phyloP scores from a whole-genome alignment of 2,113 vertebrate species.

The Sturnira hondurensis region DNA sequence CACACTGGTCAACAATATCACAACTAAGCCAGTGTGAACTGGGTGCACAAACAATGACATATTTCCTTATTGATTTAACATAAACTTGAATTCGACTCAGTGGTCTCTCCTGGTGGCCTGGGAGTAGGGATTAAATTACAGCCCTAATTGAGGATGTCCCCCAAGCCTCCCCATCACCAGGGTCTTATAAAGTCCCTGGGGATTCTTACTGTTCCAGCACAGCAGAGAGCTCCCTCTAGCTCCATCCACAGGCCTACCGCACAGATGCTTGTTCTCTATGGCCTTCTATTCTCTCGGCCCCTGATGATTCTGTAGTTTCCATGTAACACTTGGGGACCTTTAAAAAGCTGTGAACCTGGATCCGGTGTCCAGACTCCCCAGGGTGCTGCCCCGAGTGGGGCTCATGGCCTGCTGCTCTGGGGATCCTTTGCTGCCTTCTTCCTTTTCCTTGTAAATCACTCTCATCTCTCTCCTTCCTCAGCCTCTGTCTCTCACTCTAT shows the following conservation, averaged over 20 bases:
- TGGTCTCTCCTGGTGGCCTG: background rate
- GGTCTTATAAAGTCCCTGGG: background rate
- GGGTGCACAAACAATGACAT: background rate
- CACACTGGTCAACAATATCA: background rate
- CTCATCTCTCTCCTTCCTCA: background rate
- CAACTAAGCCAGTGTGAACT: background rate
- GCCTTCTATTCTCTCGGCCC: background rate
- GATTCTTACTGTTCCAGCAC: background rate
- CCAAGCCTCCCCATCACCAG: background rate
- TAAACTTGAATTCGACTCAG: background rate
- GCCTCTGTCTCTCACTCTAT: background rate
- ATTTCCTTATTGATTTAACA: background rate
- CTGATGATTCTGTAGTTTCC: background rate
- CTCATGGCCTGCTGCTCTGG: background rate
- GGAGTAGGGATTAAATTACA: background rate
- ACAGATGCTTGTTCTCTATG: background rate
- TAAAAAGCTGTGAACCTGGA: background rate
- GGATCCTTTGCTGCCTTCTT: background rate
- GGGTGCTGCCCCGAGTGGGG: rapidly evolving
- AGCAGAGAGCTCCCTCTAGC: background rate
- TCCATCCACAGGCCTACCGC: background rate
- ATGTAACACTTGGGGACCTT: background rate
- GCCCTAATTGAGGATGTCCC: background rate
- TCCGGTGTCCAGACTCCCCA: background rate
- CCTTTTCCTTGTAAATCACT: background rate